Conservation (phyloP, 2,113 vertebrate genomes). For the Sinocyclocheilus grahami region DNA sequence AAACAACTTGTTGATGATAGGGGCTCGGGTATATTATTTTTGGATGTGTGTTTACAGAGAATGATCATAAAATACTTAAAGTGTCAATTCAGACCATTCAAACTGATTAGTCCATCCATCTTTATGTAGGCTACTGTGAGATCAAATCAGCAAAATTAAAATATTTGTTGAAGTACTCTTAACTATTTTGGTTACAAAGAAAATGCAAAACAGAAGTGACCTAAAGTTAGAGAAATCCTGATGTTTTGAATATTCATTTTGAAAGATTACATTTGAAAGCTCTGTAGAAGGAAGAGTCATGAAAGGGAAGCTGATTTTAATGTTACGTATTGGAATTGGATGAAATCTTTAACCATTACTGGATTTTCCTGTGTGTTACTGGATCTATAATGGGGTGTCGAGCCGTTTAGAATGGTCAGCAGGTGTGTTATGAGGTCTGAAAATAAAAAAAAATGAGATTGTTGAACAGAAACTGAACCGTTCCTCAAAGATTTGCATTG, state of each 20-base stretch:
- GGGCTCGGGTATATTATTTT: neutral
- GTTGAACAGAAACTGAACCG: too few species aligned
- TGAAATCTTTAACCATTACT: neutral
- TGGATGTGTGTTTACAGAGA: neutral
- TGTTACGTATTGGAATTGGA: neutral
- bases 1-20: slow-evolving; percentile 6
- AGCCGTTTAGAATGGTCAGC: too few species aligned
- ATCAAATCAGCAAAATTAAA: neutral
- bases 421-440: too few species aligned
- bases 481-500: too few species aligned
- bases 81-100: neutral
- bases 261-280: too few species aligned
- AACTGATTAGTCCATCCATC: neutral
- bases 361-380: neutral
- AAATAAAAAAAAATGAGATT: too few species aligned
- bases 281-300: neutral
- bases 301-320: neutral
- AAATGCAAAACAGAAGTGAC: too few species aligned
- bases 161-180: too few species aligned
- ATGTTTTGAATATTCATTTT: too few species aligned
- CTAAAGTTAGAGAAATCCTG: too few species aligned
- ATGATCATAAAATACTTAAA: neutral
- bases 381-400: neutral
- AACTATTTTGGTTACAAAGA: too few species aligned
- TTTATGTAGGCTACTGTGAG: neutral